Conservation (phyloP, 2,888 invertebrate species). For the Cepaea hortensis region DNA sequence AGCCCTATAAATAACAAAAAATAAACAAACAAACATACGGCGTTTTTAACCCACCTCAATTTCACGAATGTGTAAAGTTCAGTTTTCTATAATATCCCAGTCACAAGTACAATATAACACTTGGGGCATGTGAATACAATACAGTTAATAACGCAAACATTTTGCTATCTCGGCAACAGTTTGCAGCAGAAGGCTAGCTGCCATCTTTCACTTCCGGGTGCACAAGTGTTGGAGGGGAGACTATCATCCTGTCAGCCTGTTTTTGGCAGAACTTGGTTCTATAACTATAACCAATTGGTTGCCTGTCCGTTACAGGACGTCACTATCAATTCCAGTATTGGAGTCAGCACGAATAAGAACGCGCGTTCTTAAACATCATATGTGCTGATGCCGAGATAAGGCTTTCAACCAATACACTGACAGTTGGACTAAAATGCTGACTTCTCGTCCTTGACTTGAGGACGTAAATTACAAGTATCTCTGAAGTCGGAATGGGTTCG, state of each 20-base stretch:
- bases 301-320: too few relatives aligned
- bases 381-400: too few relatives aligned
- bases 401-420: neutral
- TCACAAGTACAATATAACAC: neutral
- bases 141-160: neutral
- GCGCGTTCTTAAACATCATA: too few relatives aligned
- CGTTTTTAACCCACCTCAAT: too few relatives aligned
- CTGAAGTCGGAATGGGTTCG: too few relatives aligned
- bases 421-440: neutral
- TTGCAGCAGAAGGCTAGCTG: neutral
- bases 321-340: too few relatives aligned
- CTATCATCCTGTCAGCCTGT: neutral
- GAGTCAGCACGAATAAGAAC: too few relatives aligned
- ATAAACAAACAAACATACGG: too few relatives aligned
- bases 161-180: neutral
- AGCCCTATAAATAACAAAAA: too few relatives aligned
- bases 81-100: neutral
- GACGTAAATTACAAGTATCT: too few relatives aligned
- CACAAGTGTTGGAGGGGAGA: constrained; percentile 3
- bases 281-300: too few relatives aligned
- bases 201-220: constrained; percentile 43
- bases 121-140: neutral
- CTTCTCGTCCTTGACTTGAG: neutral
- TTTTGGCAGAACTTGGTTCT: too few relatives aligned
- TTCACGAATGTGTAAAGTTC: neutral